phyloP scores from a whole-genome alignment of 2,888 invertebrate genomes.

The Phyto melanocephala region DNA sequence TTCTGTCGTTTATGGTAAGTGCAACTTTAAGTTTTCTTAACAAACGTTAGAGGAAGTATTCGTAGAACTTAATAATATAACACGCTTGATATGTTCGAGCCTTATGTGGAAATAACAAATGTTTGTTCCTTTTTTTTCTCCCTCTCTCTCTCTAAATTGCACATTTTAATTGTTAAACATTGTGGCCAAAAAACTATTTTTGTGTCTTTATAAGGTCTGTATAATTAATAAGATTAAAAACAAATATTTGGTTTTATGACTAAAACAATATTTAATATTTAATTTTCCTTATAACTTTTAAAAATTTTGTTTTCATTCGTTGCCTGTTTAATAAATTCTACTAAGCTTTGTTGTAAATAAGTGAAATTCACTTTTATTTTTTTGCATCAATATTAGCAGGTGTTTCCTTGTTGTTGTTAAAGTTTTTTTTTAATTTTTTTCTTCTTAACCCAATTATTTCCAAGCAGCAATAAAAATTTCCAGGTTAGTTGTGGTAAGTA shows the following conservation, averaged over 20 bases:
- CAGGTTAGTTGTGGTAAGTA: conserved; percentile 1
- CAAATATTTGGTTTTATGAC: conserved; percentile 3
- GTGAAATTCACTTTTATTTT: conserved; percentile 47
- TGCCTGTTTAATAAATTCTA: background rate
- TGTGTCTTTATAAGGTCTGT: conserved; percentile 3
- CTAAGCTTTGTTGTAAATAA: conserved; percentile 9
- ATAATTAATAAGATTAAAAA: background rate
- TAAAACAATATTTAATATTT: background rate
- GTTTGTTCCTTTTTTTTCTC: background rate
- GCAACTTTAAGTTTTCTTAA: conserved; percentile 24
- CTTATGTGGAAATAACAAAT: conserved; percentile 24
- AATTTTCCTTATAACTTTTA: background rate
- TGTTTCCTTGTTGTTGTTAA: conserved; percentile 9
- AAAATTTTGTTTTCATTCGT: background rate
- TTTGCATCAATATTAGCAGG: conserved; percentile 1
- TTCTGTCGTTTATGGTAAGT: conserved; percentile 35
- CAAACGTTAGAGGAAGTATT: conserved; percentile 42
- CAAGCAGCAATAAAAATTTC: conserved; percentile 6
- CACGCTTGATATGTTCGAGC: background rate
- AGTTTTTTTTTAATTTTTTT: conserved; percentile 22
- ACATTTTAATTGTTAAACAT: conserved; percentile 7
- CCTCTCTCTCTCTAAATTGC: background rate
- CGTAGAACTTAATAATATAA: conserved; percentile 10
- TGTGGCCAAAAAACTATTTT: background rate
- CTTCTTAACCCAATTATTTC: conserved; percentile 48